Evolutionary conservation across 2,797 vertebrate genomes (phyloP), one percentile per base, ranked within the genome.

Genomic region (Rhadinocentrus ornatus): DNA sequence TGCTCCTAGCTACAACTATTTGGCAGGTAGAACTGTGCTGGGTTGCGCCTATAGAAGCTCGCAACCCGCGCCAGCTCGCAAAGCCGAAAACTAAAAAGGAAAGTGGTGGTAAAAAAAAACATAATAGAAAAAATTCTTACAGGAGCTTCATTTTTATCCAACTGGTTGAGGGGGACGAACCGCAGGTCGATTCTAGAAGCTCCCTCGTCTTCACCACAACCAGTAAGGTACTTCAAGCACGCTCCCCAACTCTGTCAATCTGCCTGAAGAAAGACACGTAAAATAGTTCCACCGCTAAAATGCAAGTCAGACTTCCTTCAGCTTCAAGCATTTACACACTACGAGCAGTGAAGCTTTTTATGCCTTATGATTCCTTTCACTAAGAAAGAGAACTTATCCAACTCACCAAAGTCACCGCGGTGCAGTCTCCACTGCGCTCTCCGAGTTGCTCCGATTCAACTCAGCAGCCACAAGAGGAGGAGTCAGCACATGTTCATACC

Each of bases 361-460:
- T 6, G 1, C 7, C 2, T 6, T 1, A 8, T 0, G 69, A 26
- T 70, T 78, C 54, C 35, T 15, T 13, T 73, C 46, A 72, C 12
- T 22, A 26, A 22, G 12, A 20, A 3, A 35, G 3, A 52, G 60
- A 72, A 69, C 77, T 66, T 82, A 59, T 85, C 73, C 59, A 81
- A 94, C 93, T 93, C 88, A 93, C 92, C 87, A 90, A 91, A 87
- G 83, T 84, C 59, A 69, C 84, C 67, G 89, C 78, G 80, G 75
- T 73, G 81, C 88, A 88, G 86, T 87, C 82, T 84, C 79, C 88
- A 86, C 84, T 89, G 84, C 86, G 86, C 90, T 89, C 89, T 83
- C 82, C 78, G 75, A 73, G 86, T 80, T 91, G 82, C 44, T 85
- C 88, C 86, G 87, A 80, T 74, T 86, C 84, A 66, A 83, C 80